Evolutionary conservation across 2,113 vertebrate species (phyloP), one percentile per base, ranked within the genome.

Genomic region (Heterotilapia buettikoferi): DNA sequence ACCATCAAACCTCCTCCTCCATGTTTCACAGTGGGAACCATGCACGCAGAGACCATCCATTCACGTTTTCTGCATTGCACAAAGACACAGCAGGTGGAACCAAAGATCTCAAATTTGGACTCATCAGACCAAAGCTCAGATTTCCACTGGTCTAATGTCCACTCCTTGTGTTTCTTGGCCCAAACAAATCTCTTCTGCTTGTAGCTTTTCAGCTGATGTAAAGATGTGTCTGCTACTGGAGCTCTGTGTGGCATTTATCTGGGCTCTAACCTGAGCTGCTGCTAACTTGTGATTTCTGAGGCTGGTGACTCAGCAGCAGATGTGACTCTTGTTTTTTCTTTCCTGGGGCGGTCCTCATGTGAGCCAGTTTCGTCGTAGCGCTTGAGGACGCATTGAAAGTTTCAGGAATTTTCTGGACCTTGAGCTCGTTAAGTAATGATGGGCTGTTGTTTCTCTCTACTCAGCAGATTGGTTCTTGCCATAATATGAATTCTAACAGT

Each of bases 391-490:
- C 56, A 16, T 19, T 14, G 5, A 1, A 26, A 26, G 12, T 1
- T 57, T 56, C n/a, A 7, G 11, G n/a, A 24, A 56, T 24, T 12
- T 56, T 59, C 56, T 1, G 56, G 56, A 29, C 56, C 26, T 59
- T 59, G 26, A 31, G 5, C 29, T 59, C 0, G 0, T 59, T 5
- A 59, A 59, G 26, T 31, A 59, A 59, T 59, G 7, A 31, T 6
- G 26, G 0, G 0, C 56, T 59, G 2, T 59, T 16, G 26, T 59
- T 59, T 59, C 26, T 31, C 56, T 59, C 14, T 59, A 31, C 26
- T 59, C 4, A 31, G 56, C 56, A 9, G 56, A 59, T 31, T 59
- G 56, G 1, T 59, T 31, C 2, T 18, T 59, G 56, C 14, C 56
- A 31, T 31, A 59, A 31, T 31, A 9, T 59, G 56, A 31, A 59